phyloP scores from a whole-genome alignment of 2,797 vertebrate genomes.

The Acanthiza pusilla region DNA sequence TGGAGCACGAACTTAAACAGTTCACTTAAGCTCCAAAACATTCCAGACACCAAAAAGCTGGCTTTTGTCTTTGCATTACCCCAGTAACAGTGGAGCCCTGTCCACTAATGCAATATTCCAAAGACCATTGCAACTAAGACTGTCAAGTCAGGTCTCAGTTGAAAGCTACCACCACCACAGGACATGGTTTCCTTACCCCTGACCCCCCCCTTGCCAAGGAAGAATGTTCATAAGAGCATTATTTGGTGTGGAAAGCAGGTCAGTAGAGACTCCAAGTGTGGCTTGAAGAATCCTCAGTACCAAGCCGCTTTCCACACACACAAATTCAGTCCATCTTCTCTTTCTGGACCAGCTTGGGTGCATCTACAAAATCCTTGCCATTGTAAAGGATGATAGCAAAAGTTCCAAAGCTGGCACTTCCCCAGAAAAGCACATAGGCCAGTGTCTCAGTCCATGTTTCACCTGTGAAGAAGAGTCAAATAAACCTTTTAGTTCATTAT shows the following conservation, averaged over 20 bases:
- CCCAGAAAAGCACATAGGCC: slow-evolving; percentile 96
- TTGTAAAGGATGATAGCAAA: slow-evolving; percentile 93
- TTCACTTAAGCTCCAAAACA: background rate
- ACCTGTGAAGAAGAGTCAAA: slow-evolving; percentile 73
- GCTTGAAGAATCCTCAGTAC: slow-evolving; percentile 78
- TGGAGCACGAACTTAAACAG: background rate
- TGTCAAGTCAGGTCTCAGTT: background rate
- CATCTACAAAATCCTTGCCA: slow-evolving; percentile 93
- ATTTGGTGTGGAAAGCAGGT: slow-evolving; percentile 79
- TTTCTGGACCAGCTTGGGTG: slow-evolving; percentile 91
- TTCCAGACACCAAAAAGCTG: background rate
- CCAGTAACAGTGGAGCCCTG: background rate
- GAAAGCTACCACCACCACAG: background rate
- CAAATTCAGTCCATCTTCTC: slow-evolving; percentile 99
- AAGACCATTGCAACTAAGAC: slow-evolving; percentile 52
- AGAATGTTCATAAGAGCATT: background rate
- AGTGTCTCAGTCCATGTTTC: slow-evolving; percentile 95
- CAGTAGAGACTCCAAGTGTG: slow-evolving; percentile 89
- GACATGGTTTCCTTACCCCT: background rate
- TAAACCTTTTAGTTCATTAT: background rate
- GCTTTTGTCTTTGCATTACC: background rate
- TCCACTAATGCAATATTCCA: slow-evolving; percentile 51
- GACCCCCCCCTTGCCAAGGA: background rate
- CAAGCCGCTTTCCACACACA: slow-evolving; percentile 95
- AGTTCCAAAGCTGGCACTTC: slow-evolving; percentile 86